Base-by-base conservation (phyloP, 2,888 invertebrate species). In the Clepsis dumicolana region DNA sequence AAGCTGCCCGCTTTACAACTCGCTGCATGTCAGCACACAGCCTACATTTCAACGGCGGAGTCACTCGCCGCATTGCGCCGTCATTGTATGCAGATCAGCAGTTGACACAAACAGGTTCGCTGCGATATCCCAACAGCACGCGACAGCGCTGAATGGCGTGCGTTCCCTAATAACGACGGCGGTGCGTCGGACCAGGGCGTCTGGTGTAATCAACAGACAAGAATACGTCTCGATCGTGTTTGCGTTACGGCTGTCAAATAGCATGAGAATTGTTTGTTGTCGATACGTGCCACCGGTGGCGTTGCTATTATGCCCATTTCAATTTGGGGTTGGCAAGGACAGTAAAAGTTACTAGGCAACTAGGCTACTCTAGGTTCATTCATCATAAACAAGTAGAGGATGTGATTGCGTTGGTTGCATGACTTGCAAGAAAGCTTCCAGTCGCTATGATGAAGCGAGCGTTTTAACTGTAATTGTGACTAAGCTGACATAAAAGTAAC, bases 21-120 rank as follows among this genome's bases (percentile, higher is more conserved):
- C 35, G 56, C 56, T 21, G 2, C 12, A 14, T 18, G 18, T 54
- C 14, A 18, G 32, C 29, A 21, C 35, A 32, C 56, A 38, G 61
- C 53, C 32, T 54, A 53, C 60, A 50, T 7, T 4, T n/a, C 24
- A 18, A 12, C 25, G 35, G 25, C 41, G 24, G 7, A 66, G 41
- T 14, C 60, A 48, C 48, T 21, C 21, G 54, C 16, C 14, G 32
- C 61, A 25, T 38, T 21, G 61, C 48, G 54, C 74, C 73, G 65
- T 52, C 74, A 78, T 80, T 80, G 79, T 80, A 78, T 80, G 82
- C 73, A 79, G 78, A 81, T 81, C 62, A 71, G 72, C 32, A 14
- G 21, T 71, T 52, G 67, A 29, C 48, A 14, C 25, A 29, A 64
- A 60, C 59, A 64, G 64, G 50, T 57, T 53, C 64, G 4, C 53